Evolutionary conservation across 2,888 invertebrate genomes (phyloP).

Genomic region (Agrochola lota): DNA sequence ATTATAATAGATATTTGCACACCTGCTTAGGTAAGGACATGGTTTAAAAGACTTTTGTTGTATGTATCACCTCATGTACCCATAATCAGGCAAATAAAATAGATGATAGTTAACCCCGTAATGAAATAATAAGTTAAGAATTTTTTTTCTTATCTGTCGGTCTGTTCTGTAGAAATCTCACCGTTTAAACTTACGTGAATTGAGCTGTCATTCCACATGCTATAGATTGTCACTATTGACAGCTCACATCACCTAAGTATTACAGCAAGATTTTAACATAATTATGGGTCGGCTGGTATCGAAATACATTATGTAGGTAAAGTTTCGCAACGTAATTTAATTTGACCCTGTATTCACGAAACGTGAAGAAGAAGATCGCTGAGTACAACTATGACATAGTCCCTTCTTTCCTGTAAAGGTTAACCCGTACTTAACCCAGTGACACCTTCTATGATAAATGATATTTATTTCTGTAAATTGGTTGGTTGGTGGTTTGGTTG

Average conservation of each 20-base stretch:
- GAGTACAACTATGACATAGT: neutral
- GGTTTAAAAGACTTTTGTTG: too few relatives aligned
- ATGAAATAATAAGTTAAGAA: too few relatives aligned
- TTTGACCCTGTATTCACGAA: neutral
- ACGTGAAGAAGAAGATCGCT: neutral
- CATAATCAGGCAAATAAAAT: too few relatives aligned
- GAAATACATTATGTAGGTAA: neutral
- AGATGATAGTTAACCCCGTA: too few relatives aligned
- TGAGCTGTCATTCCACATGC: neutral
- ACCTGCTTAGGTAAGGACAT: too few relatives aligned
- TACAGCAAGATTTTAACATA: neutral
- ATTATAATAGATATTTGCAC: too few relatives aligned
- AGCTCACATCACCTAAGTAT: too few relatives aligned
- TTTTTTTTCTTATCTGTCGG: neutral
- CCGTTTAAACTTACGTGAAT: too few relatives aligned
- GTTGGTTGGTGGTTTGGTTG: too few relatives aligned
- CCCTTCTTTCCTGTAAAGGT: neutral
- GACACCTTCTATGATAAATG: neutral
- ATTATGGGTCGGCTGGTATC: neutral
- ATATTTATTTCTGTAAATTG: too few relatives aligned
- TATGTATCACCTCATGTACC: too few relatives aligned
- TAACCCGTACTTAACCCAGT: neutral
- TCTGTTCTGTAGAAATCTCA: neutral
- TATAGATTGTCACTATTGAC: neutral
- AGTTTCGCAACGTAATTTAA: neutral